Base-by-base conservation (phyloP, 2,113 vertebrate species). In the Nesoenas mayeri region DNA sequence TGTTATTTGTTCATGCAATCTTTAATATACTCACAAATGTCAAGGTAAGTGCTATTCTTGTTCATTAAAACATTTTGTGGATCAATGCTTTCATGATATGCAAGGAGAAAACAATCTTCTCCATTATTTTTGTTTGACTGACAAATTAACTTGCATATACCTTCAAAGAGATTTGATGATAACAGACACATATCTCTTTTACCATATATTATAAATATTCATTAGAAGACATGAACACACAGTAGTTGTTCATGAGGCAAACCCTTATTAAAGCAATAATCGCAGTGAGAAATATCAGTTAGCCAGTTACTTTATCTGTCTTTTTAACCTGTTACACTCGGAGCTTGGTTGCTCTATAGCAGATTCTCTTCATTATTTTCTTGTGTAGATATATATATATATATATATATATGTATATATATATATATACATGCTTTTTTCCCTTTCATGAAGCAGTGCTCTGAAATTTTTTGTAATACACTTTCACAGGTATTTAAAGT, bases 41-140 rank as follows among this genome's bases (percentile, higher is more conserved):
- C 94, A 96, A 97, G 84, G 92, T 96, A 97, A 93, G 93, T 94
- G 89, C 87, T 96, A 89, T 94, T 96, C 87, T 97, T 96, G 94
- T 91, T 96, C 96, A 95, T 96, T 94, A 97, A 92, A 95, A 78
- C 50, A 51, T 91, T 96, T 86, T 83, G 94, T 94, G 81, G 88
- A 96, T 95, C 91, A 94, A 56, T 93, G 88, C 42, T 86, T 91
- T 91, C 79, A 94, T 84, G 72, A 94, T 93, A 84, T 44, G 54
- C 81, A 88, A 81, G 75, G 62, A 86, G 79, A 91, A 96, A 91
- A 95, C 71, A 79, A 57, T 71, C 84, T 91, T 94, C 77, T 81
- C 47, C 31, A 26, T 86, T 96, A 90, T 95, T 88, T 91, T 92
- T 92, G 3, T 92, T 96, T 94, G 88, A 95, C 65, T 92, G 93